Evolutionary conservation across 1,140 invertebrate genomes (phyloP), one percentile per base, ranked within the genome.

Genomic region (Vanessa tameamea): DNA sequence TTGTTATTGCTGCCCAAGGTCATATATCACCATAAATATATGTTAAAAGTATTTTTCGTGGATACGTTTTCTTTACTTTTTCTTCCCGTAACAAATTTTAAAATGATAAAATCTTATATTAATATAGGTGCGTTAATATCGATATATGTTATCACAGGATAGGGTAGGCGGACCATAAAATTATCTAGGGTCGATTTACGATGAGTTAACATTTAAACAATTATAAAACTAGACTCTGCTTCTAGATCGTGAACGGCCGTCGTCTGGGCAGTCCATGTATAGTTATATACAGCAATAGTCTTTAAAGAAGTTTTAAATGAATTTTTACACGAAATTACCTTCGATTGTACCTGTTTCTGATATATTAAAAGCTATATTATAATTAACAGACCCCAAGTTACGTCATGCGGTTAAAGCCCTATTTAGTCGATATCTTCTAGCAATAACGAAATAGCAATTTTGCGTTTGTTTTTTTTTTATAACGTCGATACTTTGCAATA

Each of bases 131-230:
- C 64, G 51, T 47, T 72, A 66, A 48, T 51, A 65, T 66, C 69
- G 55, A 68, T 65, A 64, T 67, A 75, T 57, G 48, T 66, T 72
- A 71, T 71, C 69, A 67, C 57, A 64, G 63, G 57, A 76, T 76
- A 76, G 65, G 74, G 43, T 72, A 75, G 69, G 57, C 57, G 75
- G 75, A 76, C 69, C 75, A 68, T 64, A 31, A 69, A 55, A 64
- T 48, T 43, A 26, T 55, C 63, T 72, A 64, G 61, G 69, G 75
- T 76, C 75, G n/a, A 37, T 61, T 61, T 59, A 31, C 59, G 55
- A 47, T n/a, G 68, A 70, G 66, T 57, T 59, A 37, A 59, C 31
- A 57, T 16, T 69, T 68, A 47, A 55, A 63, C 55, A 31, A 55
- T 31, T 68, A 55, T 43, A 68, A 50, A 68, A 53, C 50, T 68